Evolutionary conservation across 2,888 invertebrate species (phyloP).

Genomic region (Actias luna): DNA sequence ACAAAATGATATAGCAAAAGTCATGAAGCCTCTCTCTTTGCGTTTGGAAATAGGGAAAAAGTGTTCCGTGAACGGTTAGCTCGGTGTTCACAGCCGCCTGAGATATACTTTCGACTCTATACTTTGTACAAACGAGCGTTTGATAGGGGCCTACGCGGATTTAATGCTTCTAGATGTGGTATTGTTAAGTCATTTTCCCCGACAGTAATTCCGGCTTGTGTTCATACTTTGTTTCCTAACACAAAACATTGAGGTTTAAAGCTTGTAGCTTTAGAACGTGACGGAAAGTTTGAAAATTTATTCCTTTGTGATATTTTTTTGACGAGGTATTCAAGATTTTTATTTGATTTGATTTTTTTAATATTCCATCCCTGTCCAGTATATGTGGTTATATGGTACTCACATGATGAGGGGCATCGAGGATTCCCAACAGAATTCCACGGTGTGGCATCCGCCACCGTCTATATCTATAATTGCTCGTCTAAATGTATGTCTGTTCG

Average conservation of each 20-base stretch:
- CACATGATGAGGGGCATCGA: too few species aligned
- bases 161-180: conserved; percentile 41
- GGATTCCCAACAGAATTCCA: too few species aligned
- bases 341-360: too few species aligned
- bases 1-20: conserved; percentile 68
- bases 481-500: too few species aligned
- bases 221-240: conserved; percentile 16
- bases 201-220: background rate
- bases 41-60: conserved; percentile 76
- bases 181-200: conserved; percentile 8
- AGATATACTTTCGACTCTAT: conserved; percentile 70
- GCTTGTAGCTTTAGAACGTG: background rate
- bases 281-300: background rate
- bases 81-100: conserved; percentile 60
- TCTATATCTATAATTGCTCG: too few species aligned
- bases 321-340: too few species aligned
- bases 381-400: too few species aligned
- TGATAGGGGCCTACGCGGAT: conserved; percentile 60
- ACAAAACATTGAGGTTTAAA: background rate
- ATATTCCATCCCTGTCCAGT: too few species aligned
- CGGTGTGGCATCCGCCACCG: too few species aligned
- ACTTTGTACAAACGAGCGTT: conserved; percentile 77
- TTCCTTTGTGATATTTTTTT: too few species aligned
- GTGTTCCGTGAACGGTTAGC: conserved; percentile 72
- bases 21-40: conserved; percentile 71